Evolutionary conservation across 2,113 vertebrate species (phyloP), one percentile per base, ranked within the genome.

Genomic region (Dicaeum eximium): DNA sequence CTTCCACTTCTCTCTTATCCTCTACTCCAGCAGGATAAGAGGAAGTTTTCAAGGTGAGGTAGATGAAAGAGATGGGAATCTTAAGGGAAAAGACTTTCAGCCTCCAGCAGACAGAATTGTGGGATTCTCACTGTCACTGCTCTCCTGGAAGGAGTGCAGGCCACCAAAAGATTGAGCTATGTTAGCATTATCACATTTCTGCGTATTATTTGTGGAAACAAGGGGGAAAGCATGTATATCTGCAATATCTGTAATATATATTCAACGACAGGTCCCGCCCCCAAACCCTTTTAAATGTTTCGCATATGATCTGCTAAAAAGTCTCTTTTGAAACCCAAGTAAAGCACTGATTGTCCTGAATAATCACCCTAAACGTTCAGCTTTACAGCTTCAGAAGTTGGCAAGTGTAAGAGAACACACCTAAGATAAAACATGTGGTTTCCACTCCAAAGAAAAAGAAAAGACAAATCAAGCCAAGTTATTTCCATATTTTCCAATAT

Each of bases 401-500:
- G 75, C 92, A 92, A 80, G 67, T 51, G 54, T 27, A 60, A 83
- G 33, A 77, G 64, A 96, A 92, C 80, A 88, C 60, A 83, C 28
- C 4, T 4, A 78, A 92, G 86, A 94, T 57, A 93, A 82, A 94
- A 75, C 62, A 65, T 47, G 81, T 10, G 35, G 65, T 64, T 94
- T 85, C 67, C 79, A 93, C 37, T 86, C 79, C 54, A 86, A 93
- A 90, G 47, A 67, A 84, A 74, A 65, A 86, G 28, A 51, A 93
- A 66, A 90, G 38, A 67, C 56, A 90, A 80, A 83, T 25, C 58
- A 75, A 92, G 72, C 67, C 91, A 95, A 80, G 47, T 44, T 66
- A 38, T 91, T 95, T 84, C 44, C 80, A 48, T 80, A 86, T 86
- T 95, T 90, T 92, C 74, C 31, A 86, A 47, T 51, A 84, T 12